A percentile compares a stretch with the other conserved stretches of the same genome.
phyloP scores from a whole-genome alignment of 1,140 invertebrate genomes.

The Physella acuta region DNA sequence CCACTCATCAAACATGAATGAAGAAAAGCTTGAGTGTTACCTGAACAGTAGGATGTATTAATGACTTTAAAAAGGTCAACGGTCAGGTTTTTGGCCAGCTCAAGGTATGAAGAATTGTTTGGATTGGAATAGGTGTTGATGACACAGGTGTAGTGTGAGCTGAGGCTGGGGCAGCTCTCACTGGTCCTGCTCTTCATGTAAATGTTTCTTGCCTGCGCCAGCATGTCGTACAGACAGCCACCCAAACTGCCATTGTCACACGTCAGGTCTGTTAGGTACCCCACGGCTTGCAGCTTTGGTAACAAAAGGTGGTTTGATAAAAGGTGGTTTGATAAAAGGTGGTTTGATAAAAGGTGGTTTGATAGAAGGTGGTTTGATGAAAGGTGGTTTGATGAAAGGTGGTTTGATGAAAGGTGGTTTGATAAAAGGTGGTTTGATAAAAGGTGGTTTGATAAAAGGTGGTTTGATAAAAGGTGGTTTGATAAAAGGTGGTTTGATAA shows the following conservation, averaged over 20 bases:
- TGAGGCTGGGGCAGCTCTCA: not conserved
- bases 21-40: not conserved
- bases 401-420: no score
- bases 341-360: no score
- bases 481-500: no score
- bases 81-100: not conserved
- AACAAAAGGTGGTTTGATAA: no score
- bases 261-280: slow-evolving; percentile 1
- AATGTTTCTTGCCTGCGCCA: not conserved
- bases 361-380: no score
- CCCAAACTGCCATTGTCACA: slow-evolving; percentile 10
- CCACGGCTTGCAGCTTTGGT: not conserved
- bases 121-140: not conserved
- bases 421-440: no score
- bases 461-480: no score
- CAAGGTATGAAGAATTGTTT: not conserved
- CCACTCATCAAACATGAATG: no score
- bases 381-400: no score
- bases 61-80: not conserved
- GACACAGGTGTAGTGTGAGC: not conserved
- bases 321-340: no score
- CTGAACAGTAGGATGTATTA: slow-evolving; percentile 3
- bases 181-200: not conserved
- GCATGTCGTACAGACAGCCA: slow-evolving; percentile 1
- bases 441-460: no score